Percentiles rank a stretch among this genome's conserved stretches.
These are phyloP conservation scores for Aelia acuminata DNA, from an alignment of 2,888 invertebrate species.

Conservation along the genomic window DNA sequence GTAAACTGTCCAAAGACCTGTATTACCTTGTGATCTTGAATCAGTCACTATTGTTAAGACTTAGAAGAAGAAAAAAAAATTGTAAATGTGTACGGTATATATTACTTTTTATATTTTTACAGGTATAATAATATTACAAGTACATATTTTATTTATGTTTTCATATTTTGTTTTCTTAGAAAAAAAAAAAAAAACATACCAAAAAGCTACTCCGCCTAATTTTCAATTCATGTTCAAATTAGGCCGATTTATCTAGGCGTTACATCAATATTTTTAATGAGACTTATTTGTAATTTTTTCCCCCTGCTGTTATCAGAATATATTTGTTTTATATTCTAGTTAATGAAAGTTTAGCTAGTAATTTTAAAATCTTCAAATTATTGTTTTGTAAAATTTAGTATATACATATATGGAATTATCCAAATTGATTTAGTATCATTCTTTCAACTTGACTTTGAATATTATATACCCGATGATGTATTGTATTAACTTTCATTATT, in stretches of 20 bases:
- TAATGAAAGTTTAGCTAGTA: conserved; percentile 12
- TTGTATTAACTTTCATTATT: background rate
- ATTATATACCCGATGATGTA: background rate
- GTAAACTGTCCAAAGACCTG: conserved; percentile 54
- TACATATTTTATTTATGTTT: conserved; percentile 46
- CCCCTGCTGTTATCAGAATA: background rate
- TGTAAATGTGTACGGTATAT: conserved; percentile 40
- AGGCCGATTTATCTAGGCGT: background rate
- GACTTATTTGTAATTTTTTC: conserved; percentile 18
- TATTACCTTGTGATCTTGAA: conserved; percentile 48
- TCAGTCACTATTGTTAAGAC: conserved; percentile 42
- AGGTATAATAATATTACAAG: conserved; percentile 45
- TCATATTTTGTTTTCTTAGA: conserved; percentile 28
- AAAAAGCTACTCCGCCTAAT: no score
- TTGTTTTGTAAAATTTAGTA: conserved; percentile 24
- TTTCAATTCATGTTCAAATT: background rate
- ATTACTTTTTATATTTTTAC: conserved; percentile 56
- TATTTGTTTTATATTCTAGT: conserved; percentile 14
- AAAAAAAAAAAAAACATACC: no score
- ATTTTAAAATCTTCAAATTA: background rate
- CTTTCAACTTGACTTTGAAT: background rate
- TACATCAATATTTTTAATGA: conserved; percentile 34
- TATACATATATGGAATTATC: background rate
- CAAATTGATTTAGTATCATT: conserved; percentile 17
- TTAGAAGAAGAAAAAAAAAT: conserved; percentile 12